phyloP scores from a whole-genome alignment of 2,888 invertebrate species.

The Flexamia atlantica region DNA sequence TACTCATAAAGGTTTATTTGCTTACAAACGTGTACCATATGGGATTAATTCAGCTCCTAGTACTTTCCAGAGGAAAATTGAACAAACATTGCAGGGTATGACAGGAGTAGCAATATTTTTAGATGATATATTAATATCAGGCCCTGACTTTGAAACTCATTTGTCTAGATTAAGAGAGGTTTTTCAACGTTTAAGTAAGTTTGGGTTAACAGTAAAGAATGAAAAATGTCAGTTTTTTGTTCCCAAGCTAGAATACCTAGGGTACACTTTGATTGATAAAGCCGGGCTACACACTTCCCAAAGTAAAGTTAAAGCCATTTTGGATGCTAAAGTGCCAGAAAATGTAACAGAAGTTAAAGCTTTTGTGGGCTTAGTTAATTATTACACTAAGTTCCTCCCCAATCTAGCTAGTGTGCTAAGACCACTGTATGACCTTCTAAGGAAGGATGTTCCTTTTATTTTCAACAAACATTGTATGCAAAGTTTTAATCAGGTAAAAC shows the following conservation, averaged over 20 bases:
- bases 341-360: constrained; percentile 67
- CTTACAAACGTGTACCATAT: constrained; percentile 69
- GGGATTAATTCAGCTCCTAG: constrained; percentile 70
- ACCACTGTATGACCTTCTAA: constrained; percentile 56
- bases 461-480: neutral
- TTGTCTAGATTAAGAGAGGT: constrained; percentile 1
- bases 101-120: constrained; percentile 38
- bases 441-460: constrained; percentile 34
- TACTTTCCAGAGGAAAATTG: constrained; percentile 69
- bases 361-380: constrained; percentile 71
- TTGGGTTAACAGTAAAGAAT: constrained; percentile 44
- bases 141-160: neutral
- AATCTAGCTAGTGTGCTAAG: constrained; percentile 35
- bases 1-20: constrained; percentile 72
- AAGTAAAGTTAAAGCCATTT: constrained; percentile 67
- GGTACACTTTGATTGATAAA: constrained; percentile 66
- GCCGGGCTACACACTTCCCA: constrained; percentile 65
- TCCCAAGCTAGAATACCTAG: constrained; percentile 43
- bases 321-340: constrained; percentile 66
- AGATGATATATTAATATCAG: constrained; percentile 58
- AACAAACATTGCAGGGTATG: constrained; percentile 64
- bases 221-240: constrained; percentile 54
- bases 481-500: constrained; percentile 44
- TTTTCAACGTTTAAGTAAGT: constrained; percentile 27
- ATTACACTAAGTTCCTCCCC: constrained; percentile 68